Conservation (phyloP, 2,113 vertebrate species). For the Stercorarius parasiticus region DNA sequence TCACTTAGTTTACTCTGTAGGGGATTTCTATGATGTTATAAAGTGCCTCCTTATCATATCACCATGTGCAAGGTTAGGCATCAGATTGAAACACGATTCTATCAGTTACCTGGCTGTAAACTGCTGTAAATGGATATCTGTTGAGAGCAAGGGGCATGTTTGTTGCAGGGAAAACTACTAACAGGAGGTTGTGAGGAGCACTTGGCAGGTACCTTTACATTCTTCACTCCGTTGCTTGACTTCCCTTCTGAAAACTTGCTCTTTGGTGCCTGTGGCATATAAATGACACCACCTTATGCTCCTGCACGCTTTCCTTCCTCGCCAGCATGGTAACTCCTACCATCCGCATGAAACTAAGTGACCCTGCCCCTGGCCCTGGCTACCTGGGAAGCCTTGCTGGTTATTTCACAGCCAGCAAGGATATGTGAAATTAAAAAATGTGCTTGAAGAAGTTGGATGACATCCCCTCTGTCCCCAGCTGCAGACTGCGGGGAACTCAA, state of each 20-base stretch:
- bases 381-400: not conserved
- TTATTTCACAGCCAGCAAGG: not conserved
- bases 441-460: not conserved
- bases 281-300: not conserved
- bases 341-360: not conserved
- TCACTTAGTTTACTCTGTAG: not conserved
- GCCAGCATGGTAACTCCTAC: not conserved
- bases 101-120: not conserved
- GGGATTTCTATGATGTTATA: not conserved
- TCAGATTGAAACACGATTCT: not conserved
- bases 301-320: not conserved
- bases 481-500: not conserved
- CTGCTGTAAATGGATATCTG: not conserved
- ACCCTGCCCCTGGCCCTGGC: not conserved
- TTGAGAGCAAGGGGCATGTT: not conserved
- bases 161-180: not conserved
- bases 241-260: not conserved
- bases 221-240: not conserved
- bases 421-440: not conserved
- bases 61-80: not conserved
- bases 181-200: not conserved
- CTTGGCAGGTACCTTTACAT: not conserved
- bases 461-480: not conserved
- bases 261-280: not conserved
- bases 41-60: not conserved